Conservation (phyloP, 2,888 invertebrate genomes). For the Dorcus hopei region DNA sequence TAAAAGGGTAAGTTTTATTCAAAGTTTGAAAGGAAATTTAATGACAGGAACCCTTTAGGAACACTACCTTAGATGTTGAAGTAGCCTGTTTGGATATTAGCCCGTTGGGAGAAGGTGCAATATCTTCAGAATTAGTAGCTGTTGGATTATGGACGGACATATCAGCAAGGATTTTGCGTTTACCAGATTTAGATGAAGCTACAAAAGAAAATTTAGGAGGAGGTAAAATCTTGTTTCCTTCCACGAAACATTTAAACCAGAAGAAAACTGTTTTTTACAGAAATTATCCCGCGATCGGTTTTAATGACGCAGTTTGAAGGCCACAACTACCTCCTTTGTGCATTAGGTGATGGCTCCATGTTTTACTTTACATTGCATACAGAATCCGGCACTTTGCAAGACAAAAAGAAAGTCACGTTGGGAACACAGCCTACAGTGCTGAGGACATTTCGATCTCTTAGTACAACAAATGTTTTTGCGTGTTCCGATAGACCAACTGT, state of each 20-base stretch:
- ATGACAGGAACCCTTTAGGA: slow-evolving; percentile 41
- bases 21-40: neutral
- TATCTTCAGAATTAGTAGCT: slow-evolving; percentile 72
- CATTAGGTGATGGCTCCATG: slow-evolving; percentile 96
- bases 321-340: slow-evolving; percentile 83
- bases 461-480: slow-evolving; percentile 96
- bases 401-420: slow-evolving; percentile 92
- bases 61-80: slow-evolving; percentile 82
- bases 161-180: slow-evolving; percentile 78
- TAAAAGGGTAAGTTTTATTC: slow-evolving; percentile 52
- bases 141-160: slow-evolving; percentile 98
- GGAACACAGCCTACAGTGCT: slow-evolving; percentile 97
- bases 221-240: slow-evolving; percentile 50
- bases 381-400: slow-evolving; percentile 69
- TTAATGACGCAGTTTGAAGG: slow-evolving; percentile 93
- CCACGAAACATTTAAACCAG: neutral
- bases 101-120: slow-evolving; percentile 63
- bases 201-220: slow-evolving; percentile 88
- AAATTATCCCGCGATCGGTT: slow-evolving; percentile 95
- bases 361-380: slow-evolving; percentile 89
- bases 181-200: slow-evolving; percentile 78
- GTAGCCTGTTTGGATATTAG: slow-evolving; percentile 95
- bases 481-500: slow-evolving; percentile 98
- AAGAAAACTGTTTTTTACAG: slow-evolving; percentile 49
- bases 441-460: slow-evolving; percentile 81